These are phyloP conservation scores for Fregata magnificens DNA, from an alignment of 2,113 vertebrate species.

Conservation along the genomic window DNA sequence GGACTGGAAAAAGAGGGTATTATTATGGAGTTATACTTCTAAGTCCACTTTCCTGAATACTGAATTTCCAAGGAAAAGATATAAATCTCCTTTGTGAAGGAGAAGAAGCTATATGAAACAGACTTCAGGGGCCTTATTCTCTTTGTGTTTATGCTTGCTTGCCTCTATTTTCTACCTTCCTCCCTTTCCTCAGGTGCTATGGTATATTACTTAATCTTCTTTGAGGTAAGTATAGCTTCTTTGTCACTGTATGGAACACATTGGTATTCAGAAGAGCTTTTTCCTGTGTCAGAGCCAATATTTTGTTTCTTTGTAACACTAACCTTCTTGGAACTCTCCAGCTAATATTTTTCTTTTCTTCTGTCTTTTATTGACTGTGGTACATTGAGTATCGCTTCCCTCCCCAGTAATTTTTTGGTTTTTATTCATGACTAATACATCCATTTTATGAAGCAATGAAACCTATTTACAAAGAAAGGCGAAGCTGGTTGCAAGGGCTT, in stretches of 20 bases:
- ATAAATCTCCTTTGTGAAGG: slow-evolving; percentile 39
- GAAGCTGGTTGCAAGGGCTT: neutral
- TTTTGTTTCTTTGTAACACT: slow-evolving; percentile 41
- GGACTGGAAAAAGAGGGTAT: slow-evolving; percentile 37
- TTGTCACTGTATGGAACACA: neutral
- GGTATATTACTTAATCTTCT: slow-evolving; percentile 37
- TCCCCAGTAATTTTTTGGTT: neutral
- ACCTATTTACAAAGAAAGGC: neutral
- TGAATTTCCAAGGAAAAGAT: slow-evolving; percentile 29
- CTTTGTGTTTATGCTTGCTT: slow-evolving; percentile 18
- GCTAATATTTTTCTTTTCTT: slow-evolving; percentile 28
- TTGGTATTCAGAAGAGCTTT: slow-evolving; percentile 47
- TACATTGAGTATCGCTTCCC: neutral
- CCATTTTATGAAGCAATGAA: neutral
- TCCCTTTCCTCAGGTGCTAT: neutral
- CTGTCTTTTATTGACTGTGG: neutral
- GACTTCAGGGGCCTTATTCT: slow-evolving; percentile 16
- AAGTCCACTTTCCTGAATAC: slow-evolving; percentile 30
- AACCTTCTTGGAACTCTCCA: slow-evolving; percentile 34
- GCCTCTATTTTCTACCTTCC: neutral
- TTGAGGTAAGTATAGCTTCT: neutral
- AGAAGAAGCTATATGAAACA: slow-evolving; percentile 9
- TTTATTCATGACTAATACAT: slow-evolving; percentile 4
- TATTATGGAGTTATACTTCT: slow-evolving; percentile 30
- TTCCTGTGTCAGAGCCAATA: slow-evolving; percentile 33